Conservation (phyloP, 2,113 vertebrate genomes). For the Tragelaphus buxtoni region DNA sequence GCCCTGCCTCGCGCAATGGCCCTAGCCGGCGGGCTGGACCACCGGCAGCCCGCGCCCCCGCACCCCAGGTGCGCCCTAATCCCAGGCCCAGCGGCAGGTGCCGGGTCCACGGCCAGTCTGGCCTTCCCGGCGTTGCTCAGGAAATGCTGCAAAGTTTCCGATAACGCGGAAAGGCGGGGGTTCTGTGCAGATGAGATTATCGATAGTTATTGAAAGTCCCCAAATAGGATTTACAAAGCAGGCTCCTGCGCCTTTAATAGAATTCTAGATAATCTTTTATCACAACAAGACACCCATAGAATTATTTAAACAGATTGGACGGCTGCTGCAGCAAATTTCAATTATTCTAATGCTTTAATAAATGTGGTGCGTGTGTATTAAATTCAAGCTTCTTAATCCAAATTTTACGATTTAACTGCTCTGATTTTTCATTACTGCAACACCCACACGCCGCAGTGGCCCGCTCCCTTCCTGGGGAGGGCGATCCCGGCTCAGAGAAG, state of each 20-base stretch:
- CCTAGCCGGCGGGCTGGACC: constrained; percentile 75
- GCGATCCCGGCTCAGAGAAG: constrained; percentile 7
- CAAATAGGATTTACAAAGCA: constrained; percentile 91
- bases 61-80: constrained; percentile 81
- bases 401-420: constrained; percentile 87
- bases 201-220: constrained; percentile 87
- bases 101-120: constrained; percentile 73
- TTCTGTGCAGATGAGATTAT: constrained; percentile 87
- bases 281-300: constrained; percentile 93
- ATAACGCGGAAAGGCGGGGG: constrained; percentile 88
- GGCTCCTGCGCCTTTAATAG: constrained; percentile 93
- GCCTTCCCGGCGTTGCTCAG: constrained; percentile 81
- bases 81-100: constrained; percentile 84
- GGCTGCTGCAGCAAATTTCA: constrained; percentile 95
- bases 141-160: constrained; percentile 89
- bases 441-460: constrained; percentile 76
- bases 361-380: constrained; percentile 90
- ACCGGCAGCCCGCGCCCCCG: constrained; percentile 25
- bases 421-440: constrained; percentile 86
- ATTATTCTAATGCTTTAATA: constrained; percentile 97
- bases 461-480: constrained; percentile 64
- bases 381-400: constrained; percentile 88
- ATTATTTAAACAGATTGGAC: constrained; percentile 94
- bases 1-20: neutral
- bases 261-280: constrained; percentile 96